These are phyloP conservation scores for Paralvinella palmiformis DNA, from an alignment of 1,140 invertebrate genomes.

Conservation along the genomic window DNA sequence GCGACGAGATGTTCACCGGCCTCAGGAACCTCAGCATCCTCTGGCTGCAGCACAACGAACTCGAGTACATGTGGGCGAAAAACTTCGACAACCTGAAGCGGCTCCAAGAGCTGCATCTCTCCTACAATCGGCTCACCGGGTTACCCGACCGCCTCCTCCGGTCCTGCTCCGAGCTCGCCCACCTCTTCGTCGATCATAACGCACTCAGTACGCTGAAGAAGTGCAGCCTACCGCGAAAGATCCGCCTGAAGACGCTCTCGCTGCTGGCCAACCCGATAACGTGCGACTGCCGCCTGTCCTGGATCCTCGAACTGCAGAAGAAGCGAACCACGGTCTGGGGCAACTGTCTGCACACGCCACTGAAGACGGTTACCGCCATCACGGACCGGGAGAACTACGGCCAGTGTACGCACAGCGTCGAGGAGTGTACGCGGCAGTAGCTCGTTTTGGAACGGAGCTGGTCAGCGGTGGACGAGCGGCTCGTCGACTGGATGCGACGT, in stretches of 20 bases:
- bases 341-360: no score
- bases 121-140: constrained; percentile 8
- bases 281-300: constrained; percentile 17
- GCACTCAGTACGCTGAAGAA: background rate
- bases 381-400: no score
- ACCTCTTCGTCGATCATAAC: constrained; percentile 16
- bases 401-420: no score
- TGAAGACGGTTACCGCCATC: no score
- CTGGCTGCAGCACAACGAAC: constrained; percentile 64
- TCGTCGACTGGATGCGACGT: no score
- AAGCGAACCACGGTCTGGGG: constrained; percentile 13
- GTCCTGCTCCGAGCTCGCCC: background rate
- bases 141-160: constrained; percentile 10
- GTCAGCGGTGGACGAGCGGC: no score
- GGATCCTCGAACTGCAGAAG: background rate
- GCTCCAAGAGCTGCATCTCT: constrained; percentile 10
- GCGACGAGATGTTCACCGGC: constrained; percentile 65
- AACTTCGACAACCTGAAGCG: constrained; percentile 8
- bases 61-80: constrained; percentile 36
- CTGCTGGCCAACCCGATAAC: constrained; percentile 11
- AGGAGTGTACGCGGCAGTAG: no score
- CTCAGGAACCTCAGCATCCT: constrained; percentile 61
- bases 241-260: constrained; percentile 16
- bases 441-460: no score
- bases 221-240: constrained; percentile 6